A percentile compares a stretch with the other conserved stretches of the same genome.
Conservation (phyloP, 2,888 invertebrate genomes). For the Lordiphosa fenestrarum region DNA sequence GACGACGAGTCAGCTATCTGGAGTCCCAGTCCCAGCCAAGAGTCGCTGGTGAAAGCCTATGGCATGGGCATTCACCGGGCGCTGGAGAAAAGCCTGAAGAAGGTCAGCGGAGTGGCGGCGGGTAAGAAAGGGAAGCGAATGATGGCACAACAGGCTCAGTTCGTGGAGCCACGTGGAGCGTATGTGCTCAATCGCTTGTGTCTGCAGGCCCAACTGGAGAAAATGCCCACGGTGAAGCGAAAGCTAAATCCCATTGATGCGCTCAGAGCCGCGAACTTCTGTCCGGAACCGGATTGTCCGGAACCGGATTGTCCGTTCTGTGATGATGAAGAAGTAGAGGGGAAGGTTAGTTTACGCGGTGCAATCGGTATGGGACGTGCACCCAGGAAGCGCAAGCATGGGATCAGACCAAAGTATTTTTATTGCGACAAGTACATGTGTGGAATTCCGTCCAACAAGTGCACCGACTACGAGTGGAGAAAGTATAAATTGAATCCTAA, state of each 20-base stretch:
- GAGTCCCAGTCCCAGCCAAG: slow-evolving; percentile 44
- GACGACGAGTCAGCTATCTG: slow-evolving; percentile 30
- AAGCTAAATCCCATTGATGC: slow-evolving; percentile 16
- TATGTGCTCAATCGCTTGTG: slow-evolving; percentile 41
- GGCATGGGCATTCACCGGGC: slow-evolving; percentile 35
- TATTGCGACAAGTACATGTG: slow-evolving; percentile 39
- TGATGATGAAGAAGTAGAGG: background rate
- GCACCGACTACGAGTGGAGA: slow-evolving; percentile 45
- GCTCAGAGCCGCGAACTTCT: slow-evolving; percentile 19
- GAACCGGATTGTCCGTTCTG: slow-evolving; percentile 24
- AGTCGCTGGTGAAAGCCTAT: slow-evolving; percentile 34
- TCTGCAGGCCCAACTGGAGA: slow-evolving; percentile 21
- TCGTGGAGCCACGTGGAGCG: slow-evolving; percentile 27
- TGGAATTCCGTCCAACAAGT: slow-evolving; percentile 29
- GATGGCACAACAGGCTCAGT: background rate
- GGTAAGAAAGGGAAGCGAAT: slow-evolving; percentile 1
- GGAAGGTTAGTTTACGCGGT: background rate
- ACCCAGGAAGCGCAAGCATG: slow-evolving; percentile 19
- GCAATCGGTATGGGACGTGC: slow-evolving; percentile 32
- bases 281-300: slow-evolving; percentile 17
- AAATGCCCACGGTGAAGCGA: slow-evolving; percentile 43
- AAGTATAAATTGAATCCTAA: slow-evolving; percentile 34
- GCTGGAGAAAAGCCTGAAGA: slow-evolving; percentile 32
- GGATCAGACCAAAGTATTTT: slow-evolving; percentile 15
- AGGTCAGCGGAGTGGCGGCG: slow-evolving; percentile 21